Evolutionary conservation across 2,888 invertebrate genomes (phyloP).

Genomic region (Himalopsyche anomala): DNA sequence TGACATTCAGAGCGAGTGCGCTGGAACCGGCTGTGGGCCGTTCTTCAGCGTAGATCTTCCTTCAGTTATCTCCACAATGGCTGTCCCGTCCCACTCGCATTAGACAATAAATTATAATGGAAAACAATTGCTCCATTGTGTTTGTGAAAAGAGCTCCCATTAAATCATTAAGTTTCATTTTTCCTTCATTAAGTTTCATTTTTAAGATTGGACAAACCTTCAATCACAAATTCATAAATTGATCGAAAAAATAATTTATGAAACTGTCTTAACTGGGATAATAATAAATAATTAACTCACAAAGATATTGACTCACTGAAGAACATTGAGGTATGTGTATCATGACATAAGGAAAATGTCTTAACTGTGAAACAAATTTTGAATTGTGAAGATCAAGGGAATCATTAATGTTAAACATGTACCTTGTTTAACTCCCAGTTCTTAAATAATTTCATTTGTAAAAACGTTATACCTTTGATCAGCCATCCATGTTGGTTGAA

Average conservation of each 20-base stretch:
- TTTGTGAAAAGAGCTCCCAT: constrained; percentile 62
- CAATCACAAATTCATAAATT: too few relatives aligned
- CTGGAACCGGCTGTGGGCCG: constrained; percentile 52
- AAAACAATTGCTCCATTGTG: constrained; percentile 65
- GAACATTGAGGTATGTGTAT: too few relatives aligned
- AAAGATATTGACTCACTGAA: too few relatives aligned
- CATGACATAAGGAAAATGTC: constrained; percentile 61
- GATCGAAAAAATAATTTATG: too few relatives aligned
- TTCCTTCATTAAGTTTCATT: too few relatives aligned
- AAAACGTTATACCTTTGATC: constrained; percentile 69
- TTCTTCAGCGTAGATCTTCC: constrained; percentile 56
- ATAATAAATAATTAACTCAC: too few relatives aligned
- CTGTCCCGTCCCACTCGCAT: constrained; percentile 60
- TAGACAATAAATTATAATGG: constrained; percentile 63
- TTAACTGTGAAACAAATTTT: background rate
- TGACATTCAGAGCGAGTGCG: constrained; percentile 28
- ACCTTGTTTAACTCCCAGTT: constrained; percentile 58
- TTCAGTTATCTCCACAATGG: constrained; percentile 62
- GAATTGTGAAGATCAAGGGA: constrained; percentile 66
- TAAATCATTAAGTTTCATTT: too few relatives aligned
- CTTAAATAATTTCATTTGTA: constrained; percentile 51
- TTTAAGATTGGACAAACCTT: too few relatives aligned
- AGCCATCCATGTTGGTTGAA: constrained; percentile 91
- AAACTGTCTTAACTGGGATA: too few relatives aligned
- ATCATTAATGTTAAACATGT: too few relatives aligned